Conservation (phyloP, 53 echinoderm and acorn worm species). For the Stichopus horrens region DNA sequence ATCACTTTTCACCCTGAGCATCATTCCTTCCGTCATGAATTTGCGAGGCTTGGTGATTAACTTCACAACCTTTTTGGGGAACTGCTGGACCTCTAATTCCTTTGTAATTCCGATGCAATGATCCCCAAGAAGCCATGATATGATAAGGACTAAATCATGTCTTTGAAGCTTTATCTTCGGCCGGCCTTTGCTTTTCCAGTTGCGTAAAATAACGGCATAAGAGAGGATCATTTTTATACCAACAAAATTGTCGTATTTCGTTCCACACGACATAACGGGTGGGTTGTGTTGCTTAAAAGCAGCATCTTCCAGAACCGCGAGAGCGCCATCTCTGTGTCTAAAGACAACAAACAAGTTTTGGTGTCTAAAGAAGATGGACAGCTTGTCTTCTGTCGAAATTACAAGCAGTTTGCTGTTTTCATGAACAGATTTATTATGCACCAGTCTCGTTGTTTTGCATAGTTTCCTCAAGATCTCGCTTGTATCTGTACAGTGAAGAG, state of each 20-base stretch:
- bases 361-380: background rate
- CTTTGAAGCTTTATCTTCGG: background rate
- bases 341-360: background rate
- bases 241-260: background rate
- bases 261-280: background rate
- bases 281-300: background rate
- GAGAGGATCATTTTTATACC: background rate
- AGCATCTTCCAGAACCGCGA: conserved; percentile 12
- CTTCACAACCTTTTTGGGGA: background rate
- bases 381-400: background rate
- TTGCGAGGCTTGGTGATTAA: background rate
- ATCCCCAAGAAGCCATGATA: background rate
- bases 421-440: background rate
- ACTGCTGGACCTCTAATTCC: background rate
- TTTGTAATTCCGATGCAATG: background rate
- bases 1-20: background rate
- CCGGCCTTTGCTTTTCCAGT: background rate
- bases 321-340: conserved; percentile 18
- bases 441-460: background rate
- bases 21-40: background rate
- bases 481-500: no score
- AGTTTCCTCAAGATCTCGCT: no score
- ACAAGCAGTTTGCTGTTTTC: background rate
- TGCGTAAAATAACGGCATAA: background rate
- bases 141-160: conserved; percentile 8